Evolutionary conservation across 1,140 invertebrate genomes (phyloP), one percentile per base, ranked within the genome.

Genomic region (Meloidogyne floridensis): DNA sequence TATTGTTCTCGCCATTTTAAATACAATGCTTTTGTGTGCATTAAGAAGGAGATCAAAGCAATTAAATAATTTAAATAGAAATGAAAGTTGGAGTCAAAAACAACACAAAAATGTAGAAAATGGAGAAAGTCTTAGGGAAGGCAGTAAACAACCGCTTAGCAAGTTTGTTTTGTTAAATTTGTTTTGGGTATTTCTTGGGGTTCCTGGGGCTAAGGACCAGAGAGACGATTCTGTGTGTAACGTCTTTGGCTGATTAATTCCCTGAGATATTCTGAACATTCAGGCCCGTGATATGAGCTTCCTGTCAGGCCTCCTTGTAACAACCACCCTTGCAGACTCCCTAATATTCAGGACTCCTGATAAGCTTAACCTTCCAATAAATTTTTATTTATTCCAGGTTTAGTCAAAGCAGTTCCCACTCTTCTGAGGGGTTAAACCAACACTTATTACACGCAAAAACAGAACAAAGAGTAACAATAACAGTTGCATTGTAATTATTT

Each of bases 391-490:
- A 81, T 70, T 79, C 11, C 20, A 53, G 51, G 10, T 84, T 85
- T 6, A 78, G 75, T 43, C 70, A 56, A 20, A 72, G 43, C 51
- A 82, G 69, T 13, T 43, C 75, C 43, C 54, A 56, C 51, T 56
- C 70, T 84, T 87, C 83, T 69, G 86, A 85, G 51, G 74, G 77
- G 2, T 81, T 82, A 47, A 79, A 79, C 10, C 78, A 86, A 59
- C 72, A 86, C 9, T 54, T 83, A n/a, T 83, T 83, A 53, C 83
- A 87, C 71, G 82, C 83, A 11, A 88, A 86, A 73, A 87, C 86
- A 2, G 86, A 87, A 71, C 86, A 87, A 77, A 83, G 87, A 32
- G 87, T 88, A 2, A 90, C 87, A n/a, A 56, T 89, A 6, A 88
- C 87, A 1, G 87, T 88, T 8, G 80, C 88, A 8, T 83, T 88